A percentile compares a stretch with the other conserved stretches of the same genome.
phyloP scores from a whole-genome alignment of 1,140 invertebrate species.

The Sogatella furcifera region DNA sequence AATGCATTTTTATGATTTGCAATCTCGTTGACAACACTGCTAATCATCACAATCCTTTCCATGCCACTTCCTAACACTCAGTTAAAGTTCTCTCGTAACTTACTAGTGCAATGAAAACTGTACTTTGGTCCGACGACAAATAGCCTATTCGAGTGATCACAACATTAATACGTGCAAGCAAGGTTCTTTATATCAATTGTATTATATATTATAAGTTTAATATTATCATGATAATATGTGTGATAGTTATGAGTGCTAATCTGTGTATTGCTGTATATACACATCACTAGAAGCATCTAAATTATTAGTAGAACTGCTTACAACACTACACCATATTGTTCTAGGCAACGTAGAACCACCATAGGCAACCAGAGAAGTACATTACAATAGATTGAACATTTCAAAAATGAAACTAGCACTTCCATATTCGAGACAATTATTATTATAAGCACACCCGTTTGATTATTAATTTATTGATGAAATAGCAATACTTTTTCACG shows the following conservation, averaged over 20 bases:
- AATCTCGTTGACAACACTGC: not conserved
- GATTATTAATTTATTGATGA: no score
- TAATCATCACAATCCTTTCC: not conserved
- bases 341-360: no score
- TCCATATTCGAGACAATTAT: no score
- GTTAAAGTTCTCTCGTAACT: no score
- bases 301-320: no score
- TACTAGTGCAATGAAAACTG: not conserved
- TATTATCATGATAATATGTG: constrained; percentile 8
- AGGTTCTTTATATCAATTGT: not conserved
- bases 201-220: not conserved
- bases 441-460: no score
- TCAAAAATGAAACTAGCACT: no score
- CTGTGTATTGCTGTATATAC: constrained; percentile 14
- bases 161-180: not conserved
- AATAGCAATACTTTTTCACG: no score
- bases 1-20: constrained; percentile 4
- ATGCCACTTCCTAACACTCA: no score
- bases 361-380: no score
- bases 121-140: not conserved
- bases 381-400: no score
- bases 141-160: not conserved
- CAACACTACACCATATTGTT: no score
- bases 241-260: constrained; percentile 9
- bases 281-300: constrained; percentile 13